Evolutionary conservation across 2,888 invertebrate species (phyloP), one percentile per base, ranked within the genome.

Genomic region (Epinotia nisella): DNA sequence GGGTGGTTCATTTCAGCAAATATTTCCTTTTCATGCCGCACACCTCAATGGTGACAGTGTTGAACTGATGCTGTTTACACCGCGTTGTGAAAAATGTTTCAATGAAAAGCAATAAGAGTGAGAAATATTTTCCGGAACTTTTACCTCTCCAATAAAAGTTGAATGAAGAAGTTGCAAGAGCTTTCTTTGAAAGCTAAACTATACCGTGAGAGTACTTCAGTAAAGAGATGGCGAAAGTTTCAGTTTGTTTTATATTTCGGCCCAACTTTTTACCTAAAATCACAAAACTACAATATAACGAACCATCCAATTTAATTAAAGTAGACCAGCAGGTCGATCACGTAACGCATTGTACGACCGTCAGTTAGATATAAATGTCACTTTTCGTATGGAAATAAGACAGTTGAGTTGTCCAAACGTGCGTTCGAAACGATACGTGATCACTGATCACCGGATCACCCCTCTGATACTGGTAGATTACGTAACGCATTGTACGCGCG

Each of bases 101-200:
- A 64, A 56, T 56, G 64, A 70, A 64, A 49, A n/a, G 35, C 56
- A 56, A 24, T 58, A 11, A 70, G 21, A 49, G 19, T 15, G 17
- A 58, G 15, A 3, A 62, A 45, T 24, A 17, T 59, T 59, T 65
- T 39, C 10, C 13, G 51, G 15, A 58, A 49, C 15, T 62, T 41
- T 19, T 41, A 62, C 45, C 21, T 64, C 35, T 15, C 10, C 24
- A 56, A 55, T 19, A 41, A 62, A 55, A 61, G 24, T 61, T 49
- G 17, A 24, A 21, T 35, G 29, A 19, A 56, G 49, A 58, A 65
- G 21, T 64, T 70, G 41, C 56, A 9, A 39, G 17, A 49, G 64
- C 55, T 49, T 51, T 72, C 45, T 39, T 49, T 56, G 69, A 66
- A 70, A 74, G 67, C 15, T 62, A 67, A 70, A 70, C 60, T 53